A percentile compares a stretch with the other conserved stretches of the same genome.
Evolutionary conservation across 2,888 invertebrate genomes (phyloP).

Genomic region (Eupithecia abbreviata): DNA sequence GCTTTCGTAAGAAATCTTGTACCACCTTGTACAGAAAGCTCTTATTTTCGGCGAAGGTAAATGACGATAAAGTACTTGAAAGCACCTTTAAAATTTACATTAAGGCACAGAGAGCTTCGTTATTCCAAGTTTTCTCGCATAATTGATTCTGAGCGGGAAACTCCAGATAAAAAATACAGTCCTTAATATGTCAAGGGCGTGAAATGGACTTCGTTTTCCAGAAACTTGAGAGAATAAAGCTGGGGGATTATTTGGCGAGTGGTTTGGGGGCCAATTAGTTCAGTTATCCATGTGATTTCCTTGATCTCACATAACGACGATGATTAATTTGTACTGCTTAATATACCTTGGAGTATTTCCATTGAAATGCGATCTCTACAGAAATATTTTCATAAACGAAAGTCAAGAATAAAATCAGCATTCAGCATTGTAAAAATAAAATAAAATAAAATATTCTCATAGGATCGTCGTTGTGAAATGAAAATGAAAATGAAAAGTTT

Average conservation of each 20-base stretch:
- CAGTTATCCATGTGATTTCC: neutral
- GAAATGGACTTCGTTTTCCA: constrained; percentile 18
- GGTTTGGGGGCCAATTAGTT: constrained; percentile 12
- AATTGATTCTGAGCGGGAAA: constrained; percentile 49
- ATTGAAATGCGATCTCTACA: neutral
- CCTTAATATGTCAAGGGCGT: constrained; percentile 25
- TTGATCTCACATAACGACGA: neutral
- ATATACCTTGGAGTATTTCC: neutral
- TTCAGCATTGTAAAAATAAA: too few species aligned
- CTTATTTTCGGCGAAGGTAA: constrained; percentile 48
- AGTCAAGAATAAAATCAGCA: neutral
- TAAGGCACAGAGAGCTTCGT: constrained; percentile 45
- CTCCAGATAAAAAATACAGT: constrained; percentile 27
- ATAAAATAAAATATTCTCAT: too few species aligned
- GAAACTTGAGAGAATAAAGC: constrained; percentile 9
- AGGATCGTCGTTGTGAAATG: neutral
- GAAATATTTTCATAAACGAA: neutral
- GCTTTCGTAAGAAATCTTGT: neutral
- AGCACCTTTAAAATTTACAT: constrained; percentile 53
- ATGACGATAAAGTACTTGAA: constrained; percentile 47
- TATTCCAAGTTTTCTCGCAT: constrained; percentile 50
- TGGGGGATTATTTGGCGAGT: neutral
- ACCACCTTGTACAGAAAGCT: constrained; percentile 38
- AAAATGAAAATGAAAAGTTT: too few species aligned
- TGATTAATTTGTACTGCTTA: constrained; percentile 3